Percentiles rank a stretch among this genome's conserved stretches.
These are phyloP conservation scores for Dichetophora obliterata DNA, from an alignment of 2,888 invertebrate species.

Conservation along the genomic window DNA sequence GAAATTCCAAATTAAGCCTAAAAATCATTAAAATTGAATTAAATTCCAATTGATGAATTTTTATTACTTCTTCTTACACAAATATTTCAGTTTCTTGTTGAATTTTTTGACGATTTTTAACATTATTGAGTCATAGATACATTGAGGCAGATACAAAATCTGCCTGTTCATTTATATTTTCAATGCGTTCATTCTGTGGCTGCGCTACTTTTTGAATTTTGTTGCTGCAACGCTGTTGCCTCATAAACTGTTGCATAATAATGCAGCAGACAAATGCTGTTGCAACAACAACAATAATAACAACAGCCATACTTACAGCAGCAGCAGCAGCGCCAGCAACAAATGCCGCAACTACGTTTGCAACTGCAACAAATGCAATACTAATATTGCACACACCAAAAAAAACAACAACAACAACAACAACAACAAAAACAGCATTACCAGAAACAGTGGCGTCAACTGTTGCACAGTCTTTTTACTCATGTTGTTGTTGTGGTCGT, in stretches of 20 bases:
- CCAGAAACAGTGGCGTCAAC: not conserved
- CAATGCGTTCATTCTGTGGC: not conserved
- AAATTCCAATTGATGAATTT: too few relatives aligned
- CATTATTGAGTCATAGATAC: constrained; percentile 17
- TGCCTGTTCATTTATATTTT: not conserved
- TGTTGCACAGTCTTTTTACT: constrained; percentile 4
- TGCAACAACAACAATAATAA: not conserved
- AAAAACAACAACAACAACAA: not conserved
- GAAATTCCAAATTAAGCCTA: too few relatives aligned
- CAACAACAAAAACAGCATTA: not conserved
- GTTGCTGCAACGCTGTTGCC: constrained; percentile 16
- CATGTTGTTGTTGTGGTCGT: not conserved
- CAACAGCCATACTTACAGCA: not conserved
- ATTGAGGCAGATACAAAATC: not conserved
- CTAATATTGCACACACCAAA: not conserved
- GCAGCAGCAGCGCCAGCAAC: constrained; percentile 5
- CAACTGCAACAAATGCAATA: constrained; percentile 13
- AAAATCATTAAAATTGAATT: too few relatives aligned
- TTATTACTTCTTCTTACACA: not conserved
- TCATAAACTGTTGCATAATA: constrained; percentile 33
- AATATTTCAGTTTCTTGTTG: not conserved
- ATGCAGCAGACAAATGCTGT: constrained; percentile 6
- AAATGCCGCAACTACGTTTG: constrained; percentile 1
- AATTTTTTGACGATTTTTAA: not conserved
- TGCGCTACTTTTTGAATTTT: not conserved